Evolutionary conservation across 1,140 invertebrate genomes (phyloP).

Genomic region (Lasioglossum baleicum): DNA sequence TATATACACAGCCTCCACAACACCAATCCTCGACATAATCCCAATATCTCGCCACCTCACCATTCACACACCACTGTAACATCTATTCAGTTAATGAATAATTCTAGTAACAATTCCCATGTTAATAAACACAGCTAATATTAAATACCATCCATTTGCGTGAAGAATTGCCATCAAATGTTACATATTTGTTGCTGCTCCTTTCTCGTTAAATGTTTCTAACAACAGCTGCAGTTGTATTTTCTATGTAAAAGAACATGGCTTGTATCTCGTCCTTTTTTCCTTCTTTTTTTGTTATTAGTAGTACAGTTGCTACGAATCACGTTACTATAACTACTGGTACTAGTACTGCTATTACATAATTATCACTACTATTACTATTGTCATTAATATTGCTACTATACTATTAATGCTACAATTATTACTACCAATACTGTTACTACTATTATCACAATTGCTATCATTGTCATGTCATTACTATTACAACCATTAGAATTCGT

Average conservation of each 20-base stretch:
- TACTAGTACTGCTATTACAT: slow-evolving; percentile 29
- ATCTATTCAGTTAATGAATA: slow-evolving; percentile 77
- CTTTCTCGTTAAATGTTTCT: slow-evolving; percentile 54
- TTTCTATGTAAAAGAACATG: slow-evolving; percentile 76
- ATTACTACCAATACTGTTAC: slow-evolving; percentile 27
- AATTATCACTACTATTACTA: slow-evolving; percentile 24
- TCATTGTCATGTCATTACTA: slow-evolving; percentile 4
- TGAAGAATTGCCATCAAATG: slow-evolving; percentile 58
- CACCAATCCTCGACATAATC: slow-evolving; percentile 76
- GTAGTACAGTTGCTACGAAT: slow-evolving; percentile 1
- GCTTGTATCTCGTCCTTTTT: slow-evolving; percentile 50
- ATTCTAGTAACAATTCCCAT: slow-evolving; percentile 75
- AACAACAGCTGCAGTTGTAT: slow-evolving; percentile 71
- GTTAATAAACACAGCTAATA: slow-evolving; percentile 78
- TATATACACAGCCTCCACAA: slow-evolving; percentile 85
- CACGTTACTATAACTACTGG: slow-evolving; percentile 20
- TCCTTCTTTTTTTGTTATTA: slow-evolving; percentile 12
- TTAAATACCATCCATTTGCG: slow-evolving; percentile 57
- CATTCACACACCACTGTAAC: slow-evolving; percentile 74
- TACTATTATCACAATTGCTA: slow-evolving; percentile 38
- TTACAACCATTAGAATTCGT: slow-evolving; percentile 59
- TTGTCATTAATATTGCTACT: slow-evolving; percentile 14
- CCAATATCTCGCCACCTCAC: slow-evolving; percentile 68
- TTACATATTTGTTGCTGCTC: slow-evolving; percentile 54
- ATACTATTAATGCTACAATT: slow-evolving; percentile 27